Evolutionary conservation across 2,113 vertebrate genomes (phyloP).

Genomic region (Plecotus auritus): DNA sequence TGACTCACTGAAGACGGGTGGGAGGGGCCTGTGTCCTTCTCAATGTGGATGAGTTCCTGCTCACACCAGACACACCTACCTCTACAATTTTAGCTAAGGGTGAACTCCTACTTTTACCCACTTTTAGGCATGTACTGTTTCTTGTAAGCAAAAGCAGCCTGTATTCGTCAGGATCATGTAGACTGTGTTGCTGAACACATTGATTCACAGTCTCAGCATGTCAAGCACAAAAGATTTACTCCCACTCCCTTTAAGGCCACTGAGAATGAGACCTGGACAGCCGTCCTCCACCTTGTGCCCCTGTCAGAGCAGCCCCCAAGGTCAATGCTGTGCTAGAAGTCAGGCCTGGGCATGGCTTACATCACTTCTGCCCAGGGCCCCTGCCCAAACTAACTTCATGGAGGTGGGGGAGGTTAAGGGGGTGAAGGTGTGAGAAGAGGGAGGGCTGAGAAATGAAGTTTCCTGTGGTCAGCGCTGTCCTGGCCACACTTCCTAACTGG

Average conservation of each 20-base stretch:
- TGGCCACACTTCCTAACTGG: background rate
- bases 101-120: background rate
- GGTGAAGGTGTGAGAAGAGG: too few species aligned
- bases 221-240: background rate
- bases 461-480: rapidly evolving
- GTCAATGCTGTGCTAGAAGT: background rate
- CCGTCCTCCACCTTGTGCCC: background rate
- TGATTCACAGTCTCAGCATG: background rate
- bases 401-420: background rate
- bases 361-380: background rate
- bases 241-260: background rate
- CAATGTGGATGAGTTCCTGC: background rate
- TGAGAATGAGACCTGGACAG: background rate
- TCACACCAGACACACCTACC: background rate
- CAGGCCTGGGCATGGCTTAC: background rate
- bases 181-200: background rate
- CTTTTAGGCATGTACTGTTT: background rate
- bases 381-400: too few species aligned
- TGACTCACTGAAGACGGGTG: background rate
- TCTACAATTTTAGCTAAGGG: background rate
- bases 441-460: background rate
- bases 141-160: background rate
- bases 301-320: rapidly evolving
- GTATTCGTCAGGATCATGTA: background rate
- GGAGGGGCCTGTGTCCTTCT: background rate